phyloP scores from a whole-genome alignment of 2,888 invertebrate genomes.

The Lobophora halterata region DNA sequence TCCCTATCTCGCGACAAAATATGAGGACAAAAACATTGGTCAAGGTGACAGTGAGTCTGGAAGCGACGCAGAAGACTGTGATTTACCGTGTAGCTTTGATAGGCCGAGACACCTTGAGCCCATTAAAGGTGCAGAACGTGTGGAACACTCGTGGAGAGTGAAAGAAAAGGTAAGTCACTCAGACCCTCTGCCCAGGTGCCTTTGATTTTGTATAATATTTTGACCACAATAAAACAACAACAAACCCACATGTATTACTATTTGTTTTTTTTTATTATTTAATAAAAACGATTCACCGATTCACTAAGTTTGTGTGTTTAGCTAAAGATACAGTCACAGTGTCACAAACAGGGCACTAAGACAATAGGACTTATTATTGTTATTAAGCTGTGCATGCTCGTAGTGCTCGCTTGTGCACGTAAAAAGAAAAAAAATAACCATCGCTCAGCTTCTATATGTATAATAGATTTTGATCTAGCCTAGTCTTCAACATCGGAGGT shows the following conservation, averaged over 20 bases:
- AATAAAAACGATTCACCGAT: too few relatives aligned
- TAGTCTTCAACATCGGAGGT: too few relatives aligned
- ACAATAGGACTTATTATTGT: too few relatives aligned
- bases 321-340: too few relatives aligned
- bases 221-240: conserved; percentile 39
- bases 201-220: background rate
- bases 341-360: too few relatives aligned
- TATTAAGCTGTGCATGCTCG: too few relatives aligned
- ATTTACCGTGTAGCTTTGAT: conserved; percentile 86
- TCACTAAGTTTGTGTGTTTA: too few relatives aligned
- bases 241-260: conserved; percentile 71
- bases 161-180: conserved; percentile 91
- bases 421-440: too few relatives aligned
- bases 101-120: conserved; percentile 82
- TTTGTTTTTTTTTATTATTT: too few relatives aligned
- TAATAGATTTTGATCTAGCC: too few relatives aligned
- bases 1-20: conserved; percentile 72
- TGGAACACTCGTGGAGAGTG: conserved; percentile 94
- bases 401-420: too few relatives aligned
- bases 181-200: background rate
- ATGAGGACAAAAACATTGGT: conserved; percentile 68
- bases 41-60: conserved; percentile 65
- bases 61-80: conserved; percentile 82
- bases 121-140: conserved; percentile 80
- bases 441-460: too few relatives aligned